Evolutionary conservation across 2,113 vertebrate species (phyloP), one percentile per base, ranked within the genome.

Genomic region (Emydura subglobosa): DNA sequence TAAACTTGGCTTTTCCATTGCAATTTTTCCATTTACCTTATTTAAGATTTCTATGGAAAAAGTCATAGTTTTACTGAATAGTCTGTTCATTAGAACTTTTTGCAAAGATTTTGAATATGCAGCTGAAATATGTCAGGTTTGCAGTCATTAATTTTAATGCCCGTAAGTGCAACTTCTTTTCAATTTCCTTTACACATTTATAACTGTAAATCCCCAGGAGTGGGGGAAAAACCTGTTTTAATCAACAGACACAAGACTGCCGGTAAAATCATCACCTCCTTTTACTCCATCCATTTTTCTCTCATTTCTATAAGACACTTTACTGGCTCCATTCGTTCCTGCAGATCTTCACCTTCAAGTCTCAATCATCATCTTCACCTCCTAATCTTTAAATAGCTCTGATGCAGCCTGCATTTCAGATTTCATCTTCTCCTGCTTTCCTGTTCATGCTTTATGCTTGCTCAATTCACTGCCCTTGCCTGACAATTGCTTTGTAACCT

Each of bases 101-200:
- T 93, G 39, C 49, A 83, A 34, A 76, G 4, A 8, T 93, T 87
- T 22, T 91, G 82, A 49, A 16, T 87, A 5, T 86, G 25, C 83
- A 44, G 34, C 83, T 93, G 54, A 94, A 96, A 90, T 55, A 86
- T 65, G 13, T 39, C 25, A 91, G 49, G 5, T 96, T 92, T 95
- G 34, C 72, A 92, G 57, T 22, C 85, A 89, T 85, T 95, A 94
- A 94, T 85, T 86, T 92, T 74, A 95, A 83, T 94, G 27, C 3
- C 49, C 82, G 14, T 50, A 95, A 93, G 44, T 94, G 59, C 44
- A 92, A 82, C 80, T 87, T 78, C 61, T 90, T 90, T 87, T 92
- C 87, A 80, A 92, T 93, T 91, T 95, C 61, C 50, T 90, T 95
- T 92, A 80, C 82, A 82, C 31, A 86, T 94, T 95, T 94, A 85